Base-by-base conservation (phyloP, 2,888 invertebrate genomes). In the Gastrophysa polygoni region DNA sequence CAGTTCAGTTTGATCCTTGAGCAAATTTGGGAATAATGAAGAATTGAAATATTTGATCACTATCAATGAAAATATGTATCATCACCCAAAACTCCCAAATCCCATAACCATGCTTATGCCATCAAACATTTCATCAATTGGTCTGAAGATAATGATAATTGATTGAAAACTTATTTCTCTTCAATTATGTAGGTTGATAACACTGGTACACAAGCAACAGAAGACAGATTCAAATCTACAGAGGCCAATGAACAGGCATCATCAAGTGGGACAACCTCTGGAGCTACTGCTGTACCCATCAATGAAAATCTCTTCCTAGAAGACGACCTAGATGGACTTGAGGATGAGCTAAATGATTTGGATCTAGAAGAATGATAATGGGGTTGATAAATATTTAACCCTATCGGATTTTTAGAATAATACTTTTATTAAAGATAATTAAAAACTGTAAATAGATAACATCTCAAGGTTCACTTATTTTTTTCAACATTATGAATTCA, bases 231-330 rank as follows among this genome's bases (percentile, higher is more conserved):
- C 49, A 83, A 86, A 71, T 84, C 84, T 55, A 81, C 83, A 44
- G 73, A 76, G 8, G 78, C 17, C 6, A 47, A 63, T 17, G 18
- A 58, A 18, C 51, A 62, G 14, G 68, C 71, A 38, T 59, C 67
- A 56, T 48, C 59, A 6, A 68, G 71, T 48, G 78, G 76, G 59
- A 59, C 77, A 46, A 73, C 70, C 16, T 84, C 82, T 70, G 82
- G 80, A 52, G 85, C 83, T 32, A 82, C 86, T 61, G 89, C 89
- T 6, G 90, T 91, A 44, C 92, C 94, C 56, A 95, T 96, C 71
- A 95, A 96, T 81, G 95, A 95, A 80, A 93, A 95, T 82, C 87
- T 96, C n/a, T 96, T 96, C 85, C 86, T 91, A 20, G 95, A 92
- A 75, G 92, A 92, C 78, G 92, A 93, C 75, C 82, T 93, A 57